phyloP scores from a whole-genome alignment of 2,888 invertebrate genomes.

The Plebejus argus region DNA sequence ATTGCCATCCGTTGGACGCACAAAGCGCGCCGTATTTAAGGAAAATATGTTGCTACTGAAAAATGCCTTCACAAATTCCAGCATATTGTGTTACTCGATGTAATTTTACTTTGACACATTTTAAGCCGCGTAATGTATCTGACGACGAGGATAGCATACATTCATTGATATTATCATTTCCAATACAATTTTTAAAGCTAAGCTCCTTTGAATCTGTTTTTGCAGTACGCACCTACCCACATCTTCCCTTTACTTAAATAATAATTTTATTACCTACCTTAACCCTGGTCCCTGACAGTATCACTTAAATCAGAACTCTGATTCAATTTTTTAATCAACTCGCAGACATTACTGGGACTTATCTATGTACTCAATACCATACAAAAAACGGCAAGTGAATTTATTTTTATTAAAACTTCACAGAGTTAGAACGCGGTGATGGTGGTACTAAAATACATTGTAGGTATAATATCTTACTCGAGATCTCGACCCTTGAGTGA shows the following conservation, averaged over 20 bases:
- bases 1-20: background rate
- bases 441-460: background rate
- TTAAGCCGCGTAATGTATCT: background rate
- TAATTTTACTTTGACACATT: background rate
- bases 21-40: background rate
- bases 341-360: too few species aligned
- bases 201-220: background rate
- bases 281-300: too few species aligned
- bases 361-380: too few species aligned
- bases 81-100: background rate
- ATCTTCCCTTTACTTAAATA: too few species aligned
- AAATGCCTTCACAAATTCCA: background rate
- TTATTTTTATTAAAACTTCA: background rate
- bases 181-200: background rate
- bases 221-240: too few species aligned
- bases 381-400: too few species aligned
- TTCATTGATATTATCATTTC: background rate
- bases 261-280: too few species aligned
- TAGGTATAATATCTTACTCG: slow-evolving; percentile 3
- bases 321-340: too few species aligned
- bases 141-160: background rate
- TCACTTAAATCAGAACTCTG: too few species aligned
- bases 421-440: background rate
- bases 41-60: background rate
- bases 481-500: background rate